Evolutionary conservation across 2,113 vertebrate genomes (phyloP), one percentile per base, ranked within the genome.

Genomic region (Clarias gariepinus): DNA sequence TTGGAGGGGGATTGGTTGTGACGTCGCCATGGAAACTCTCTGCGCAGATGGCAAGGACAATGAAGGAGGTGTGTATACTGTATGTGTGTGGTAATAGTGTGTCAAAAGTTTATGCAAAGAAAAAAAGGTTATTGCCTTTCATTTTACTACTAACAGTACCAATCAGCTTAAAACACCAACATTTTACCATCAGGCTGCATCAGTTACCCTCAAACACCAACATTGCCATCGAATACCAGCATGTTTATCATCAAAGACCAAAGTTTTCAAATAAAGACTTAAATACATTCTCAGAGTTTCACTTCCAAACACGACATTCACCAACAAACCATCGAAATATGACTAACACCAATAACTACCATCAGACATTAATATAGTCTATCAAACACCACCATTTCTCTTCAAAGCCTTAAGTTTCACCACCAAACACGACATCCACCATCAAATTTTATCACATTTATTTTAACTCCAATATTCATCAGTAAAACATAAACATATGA

Each of bases 11-110:
- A 96, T 96, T 0, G 98, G 98, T 13, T 99, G 98, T 86, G 98
- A 99, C 0, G 98, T 99, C 78, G 97, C 98, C 93, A 99, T 99
- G 98, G 98, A 99, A 95, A 99, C 97, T 0, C 95, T 98, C 63
- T 99, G 98, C 85, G 94, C 97, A 1, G 98, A 99, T 60, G 95
- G 96, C 94, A 99, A 99, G 93, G 98, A 99, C 95, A 99, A 99
- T 0, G 98, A 99, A 95, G 98, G 97, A 97, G 98, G 98, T 99
- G 92, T 93, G 96, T 64, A 33, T n/a, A n/a, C n/a, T n/a, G n/a
- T 71, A 53, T 53, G 13, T 36, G 58, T 74, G 87, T 88, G 23
- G 84, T 63, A 47, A 47, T 47, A 8, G 53, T 80, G 63, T 12
- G n/a, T 23, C 69, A 71, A 21, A 21, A 71, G 33, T 71, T 71